A percentile compares a stretch with the other conserved stretches of the same genome.
Evolutionary conservation across 1,140 invertebrate genomes (phyloP).

Genomic region (Trichoplusia ni): DNA sequence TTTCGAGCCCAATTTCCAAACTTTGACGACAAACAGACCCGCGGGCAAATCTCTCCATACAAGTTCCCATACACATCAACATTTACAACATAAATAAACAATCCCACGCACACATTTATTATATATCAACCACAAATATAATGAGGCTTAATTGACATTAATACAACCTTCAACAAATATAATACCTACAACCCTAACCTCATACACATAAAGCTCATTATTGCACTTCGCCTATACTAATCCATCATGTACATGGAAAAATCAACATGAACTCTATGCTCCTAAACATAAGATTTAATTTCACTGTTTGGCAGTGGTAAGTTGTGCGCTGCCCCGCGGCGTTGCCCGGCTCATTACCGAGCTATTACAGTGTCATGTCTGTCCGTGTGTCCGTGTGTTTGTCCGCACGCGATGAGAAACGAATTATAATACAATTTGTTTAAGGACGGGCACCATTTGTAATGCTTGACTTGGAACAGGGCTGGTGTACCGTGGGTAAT

Average conservation of each 20-base stretch:
- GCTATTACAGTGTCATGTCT: neutral
- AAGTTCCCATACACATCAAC: constrained; percentile 4
- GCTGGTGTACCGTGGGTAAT: too few relatives aligned
- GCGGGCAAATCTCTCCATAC: neutral
- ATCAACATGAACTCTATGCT: too few relatives aligned
- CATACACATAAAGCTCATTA: too few relatives aligned
- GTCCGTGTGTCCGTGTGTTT: neutral
- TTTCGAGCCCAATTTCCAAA: constrained; percentile 1
- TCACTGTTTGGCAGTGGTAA: too few relatives aligned
- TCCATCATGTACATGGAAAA: too few relatives aligned
- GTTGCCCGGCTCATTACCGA: neutral
- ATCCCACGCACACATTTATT: constrained; percentile 1
- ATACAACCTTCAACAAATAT: neutral
- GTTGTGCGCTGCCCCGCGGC: constrained; percentile 17
- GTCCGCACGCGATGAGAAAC: neutral
- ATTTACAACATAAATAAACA: constrained; percentile 5
- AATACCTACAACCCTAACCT: too few relatives aligned
- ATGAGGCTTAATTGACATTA: constrained; percentile 13
- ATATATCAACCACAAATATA: neutral
- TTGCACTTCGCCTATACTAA: too few relatives aligned
- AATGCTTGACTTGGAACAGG: neutral
- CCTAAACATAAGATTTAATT: too few relatives aligned
- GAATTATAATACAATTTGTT: neutral
- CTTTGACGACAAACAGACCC: neutral
- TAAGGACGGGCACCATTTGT: neutral